Evolutionary conservation across 2,797 vertebrate species (phyloP), one percentile per base, ranked within the genome.

Genomic region (Coranthus polyacanthus): DNA sequence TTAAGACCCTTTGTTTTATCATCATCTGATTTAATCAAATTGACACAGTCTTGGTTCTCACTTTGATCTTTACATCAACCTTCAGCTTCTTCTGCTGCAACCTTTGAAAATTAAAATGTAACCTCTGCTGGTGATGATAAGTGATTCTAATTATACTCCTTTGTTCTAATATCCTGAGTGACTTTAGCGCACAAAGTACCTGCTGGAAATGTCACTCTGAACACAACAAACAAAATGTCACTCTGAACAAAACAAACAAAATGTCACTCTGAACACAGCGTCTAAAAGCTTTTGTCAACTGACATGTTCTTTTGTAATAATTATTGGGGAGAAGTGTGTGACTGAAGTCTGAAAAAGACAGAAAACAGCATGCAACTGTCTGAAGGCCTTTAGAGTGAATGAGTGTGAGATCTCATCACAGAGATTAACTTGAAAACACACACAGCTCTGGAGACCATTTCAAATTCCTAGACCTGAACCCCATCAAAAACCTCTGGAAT

Each of bases 381-480:
- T 52, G 34, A 43, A 36, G 20, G 32, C 43, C 37, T 52, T 36
- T 17, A 45, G 45, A 68, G 72, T 78, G 68, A 78, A 78, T 18
- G 20, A 38, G n/a, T 50, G 36, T 49, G 17, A 7, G 22, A 73
- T 12, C 32, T 18, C 45, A 54, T 65, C 42, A 43, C n/a, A n/a
- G n/a, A n/a, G n/a, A n/a, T n/a, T n/a, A n/a, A n/a, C 12, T 68
- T 43, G 18, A 54, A 43, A 22, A 49, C 38, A 57, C 52, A 71
- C 24, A 65, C 34, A 56, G 1, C 44, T 3, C 47, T 29, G 26
- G 26, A 29, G 26, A 29, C 26, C 6, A 29, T 1, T 5, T 29
- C 26, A 29, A 2, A 29, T 29, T 29, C 26, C 26, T 3, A 29
- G 26, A 29, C 5, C 26, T 29, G 26, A 29, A 29, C 26, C 26